These are phyloP conservation scores for Tamandua tetradactyla DNA, from an alignment of 2,797 vertebrate species.

Conservation along the genomic window DNA sequence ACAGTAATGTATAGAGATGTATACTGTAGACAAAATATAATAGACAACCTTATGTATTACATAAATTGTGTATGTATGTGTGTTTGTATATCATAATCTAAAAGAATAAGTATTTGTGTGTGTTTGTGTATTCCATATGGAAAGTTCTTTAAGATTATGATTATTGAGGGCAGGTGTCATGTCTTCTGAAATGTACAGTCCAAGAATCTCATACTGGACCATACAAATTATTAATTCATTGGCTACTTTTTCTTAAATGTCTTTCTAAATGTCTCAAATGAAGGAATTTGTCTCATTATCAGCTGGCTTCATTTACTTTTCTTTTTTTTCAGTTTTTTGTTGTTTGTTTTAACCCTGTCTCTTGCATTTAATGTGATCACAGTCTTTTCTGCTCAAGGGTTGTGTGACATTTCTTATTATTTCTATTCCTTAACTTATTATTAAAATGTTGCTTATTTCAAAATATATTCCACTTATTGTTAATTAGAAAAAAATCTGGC, in stretches of 20 bases:
- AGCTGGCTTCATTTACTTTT: neutral
- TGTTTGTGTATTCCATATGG: neutral
- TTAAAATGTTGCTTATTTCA: neutral
- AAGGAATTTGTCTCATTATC: neutral
- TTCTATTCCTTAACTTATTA: neutral
- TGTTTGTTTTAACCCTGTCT: neutral
- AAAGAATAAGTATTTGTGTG: neutral
- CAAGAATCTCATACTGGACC: neutral
- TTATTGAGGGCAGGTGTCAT: neutral
- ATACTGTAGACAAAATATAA: neutral
- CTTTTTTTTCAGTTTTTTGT: no score
- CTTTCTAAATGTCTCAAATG: neutral
- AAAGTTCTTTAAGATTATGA: neutral
- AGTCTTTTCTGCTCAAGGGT: neutral
- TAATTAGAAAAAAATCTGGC: neutral
- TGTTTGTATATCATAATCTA: no score
- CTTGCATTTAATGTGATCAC: neutral
- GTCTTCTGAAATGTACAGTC: neutral
- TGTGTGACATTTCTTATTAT: neutral
- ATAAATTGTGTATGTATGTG: neutral
- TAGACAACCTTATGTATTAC: neutral
- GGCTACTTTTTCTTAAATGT: neutral
- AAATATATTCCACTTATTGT: neutral
- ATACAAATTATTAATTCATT: neutral
- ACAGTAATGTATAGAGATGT: no score